Evolutionary conservation across 2,888 invertebrate genomes (phyloP).

Genomic region (Mythimna lalbum): DNA sequence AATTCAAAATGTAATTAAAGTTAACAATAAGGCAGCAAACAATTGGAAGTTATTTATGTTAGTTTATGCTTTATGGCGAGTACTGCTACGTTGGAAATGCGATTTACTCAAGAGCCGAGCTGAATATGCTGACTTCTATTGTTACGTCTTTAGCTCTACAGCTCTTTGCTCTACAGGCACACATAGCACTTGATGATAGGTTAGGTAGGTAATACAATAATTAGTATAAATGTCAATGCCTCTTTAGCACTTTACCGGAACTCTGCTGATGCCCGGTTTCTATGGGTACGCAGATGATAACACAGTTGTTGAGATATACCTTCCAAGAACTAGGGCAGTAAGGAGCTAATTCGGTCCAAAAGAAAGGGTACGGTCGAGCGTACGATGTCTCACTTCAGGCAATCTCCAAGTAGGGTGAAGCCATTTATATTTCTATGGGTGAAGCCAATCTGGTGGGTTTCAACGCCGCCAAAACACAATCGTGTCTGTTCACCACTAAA

Average conservation of each 20-base stretch:
- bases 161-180: constrained; percentile 19
- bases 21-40: constrained; percentile 91
- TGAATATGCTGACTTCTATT: constrained; percentile 61
- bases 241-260: not conserved
- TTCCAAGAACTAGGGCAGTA: too few relatives aligned
- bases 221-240: not conserved
- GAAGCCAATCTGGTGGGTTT: too few relatives aligned
- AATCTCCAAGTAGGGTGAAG: too few relatives aligned
- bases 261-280: too few relatives aligned
- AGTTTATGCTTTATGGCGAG: constrained; percentile 89
- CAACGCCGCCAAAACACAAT: too few relatives aligned
- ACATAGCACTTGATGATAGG: constrained; percentile 8
- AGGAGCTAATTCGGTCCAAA: too few relatives aligned
- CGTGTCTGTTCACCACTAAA: too few relatives aligned
- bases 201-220: not conserved
- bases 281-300: too few relatives aligned
- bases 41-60: constrained; percentile 91
- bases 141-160: constrained; percentile 51
- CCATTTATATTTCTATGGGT: too few relatives aligned
- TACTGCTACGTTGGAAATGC: constrained; percentile 78
- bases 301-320: too few relatives aligned
- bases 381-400: too few relatives aligned
- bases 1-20: constrained; percentile 92
- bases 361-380: too few relatives aligned
- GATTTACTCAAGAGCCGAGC: constrained; percentile 72